Conservation (phyloP, 2,797 vertebrate species). For the Muscicapa comitata region DNA sequence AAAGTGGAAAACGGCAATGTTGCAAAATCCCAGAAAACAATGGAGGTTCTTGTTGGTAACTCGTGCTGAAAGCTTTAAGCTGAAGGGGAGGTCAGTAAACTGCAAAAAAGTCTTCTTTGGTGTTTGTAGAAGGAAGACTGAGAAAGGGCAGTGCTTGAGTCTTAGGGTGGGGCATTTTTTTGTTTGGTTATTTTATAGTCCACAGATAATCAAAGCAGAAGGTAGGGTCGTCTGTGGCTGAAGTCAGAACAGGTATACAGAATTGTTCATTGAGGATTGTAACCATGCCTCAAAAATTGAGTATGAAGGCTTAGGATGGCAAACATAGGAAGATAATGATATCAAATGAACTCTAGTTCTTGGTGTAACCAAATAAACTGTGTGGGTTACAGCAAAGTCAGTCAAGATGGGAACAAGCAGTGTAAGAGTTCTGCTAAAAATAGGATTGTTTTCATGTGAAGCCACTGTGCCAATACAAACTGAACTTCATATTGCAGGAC, state of each 20-base stretch:
- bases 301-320: neutral
- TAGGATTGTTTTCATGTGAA: neutral
- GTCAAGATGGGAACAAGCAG: neutral
- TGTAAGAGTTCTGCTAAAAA: neutral
- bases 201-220: neutral
- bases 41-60: neutral
- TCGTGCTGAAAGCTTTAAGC: neutral
- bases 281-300: neutral
- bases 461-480: neutral
- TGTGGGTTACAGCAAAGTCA: neutral
- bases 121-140: neutral
- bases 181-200: neutral
- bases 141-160: neutral
- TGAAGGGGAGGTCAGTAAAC: neutral
- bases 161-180: neutral
- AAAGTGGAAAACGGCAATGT: neutral
- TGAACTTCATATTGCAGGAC: neutral
- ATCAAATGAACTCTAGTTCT: neutral
- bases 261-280: fast-evolving
- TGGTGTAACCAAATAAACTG: neutral
- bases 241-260: neutral
- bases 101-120: neutral
- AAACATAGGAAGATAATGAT: neutral
- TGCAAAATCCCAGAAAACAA: neutral
- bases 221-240: neutral